Evolutionary conservation across 2,797 vertebrate genomes (phyloP).

Genomic region (Cossypha niveicapilla): DNA sequence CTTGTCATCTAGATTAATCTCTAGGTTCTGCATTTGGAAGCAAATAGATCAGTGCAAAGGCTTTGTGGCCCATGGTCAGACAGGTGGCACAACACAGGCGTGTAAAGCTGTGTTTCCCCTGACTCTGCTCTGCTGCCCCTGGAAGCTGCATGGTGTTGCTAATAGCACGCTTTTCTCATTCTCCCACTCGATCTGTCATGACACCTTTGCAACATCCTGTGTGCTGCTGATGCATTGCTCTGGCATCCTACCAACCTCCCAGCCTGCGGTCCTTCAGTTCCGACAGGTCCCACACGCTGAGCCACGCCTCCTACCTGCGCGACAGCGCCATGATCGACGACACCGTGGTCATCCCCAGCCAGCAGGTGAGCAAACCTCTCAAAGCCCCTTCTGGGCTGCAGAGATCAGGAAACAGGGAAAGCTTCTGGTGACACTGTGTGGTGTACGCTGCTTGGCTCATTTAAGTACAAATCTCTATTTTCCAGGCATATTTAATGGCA

Average conservation of each 20-base stretch:
- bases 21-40: conserved; percentile 19
- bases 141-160: conserved; percentile 76
- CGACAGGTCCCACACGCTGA: conserved; percentile 92
- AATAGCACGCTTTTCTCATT: conserved; percentile 78
- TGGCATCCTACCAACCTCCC: conserved; percentile 72
- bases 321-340: conserved; percentile 89
- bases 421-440: neutral
- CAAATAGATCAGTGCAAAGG: neutral
- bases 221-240: conserved; percentile 66
- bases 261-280: conserved; percentile 85
- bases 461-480: neutral
- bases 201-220: conserved; percentile 67
- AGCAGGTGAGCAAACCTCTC: conserved; percentile 80
- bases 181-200: conserved; percentile 69
- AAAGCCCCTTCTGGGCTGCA: accelerated
- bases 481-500: neutral
- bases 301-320: conserved; percentile 86
- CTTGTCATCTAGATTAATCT: neutral
- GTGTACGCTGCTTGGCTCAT: neutral
- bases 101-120: neutral
- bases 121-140: conserved; percentile 55
- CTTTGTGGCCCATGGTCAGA: neutral
- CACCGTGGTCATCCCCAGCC: conserved; percentile 79
- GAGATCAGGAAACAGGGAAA: neutral
- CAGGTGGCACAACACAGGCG: neutral